Evolutionary conservation across 2,113 vertebrate species (phyloP), one percentile per base, ranked within the genome.

Genomic region (Channa maculata): DNA sequence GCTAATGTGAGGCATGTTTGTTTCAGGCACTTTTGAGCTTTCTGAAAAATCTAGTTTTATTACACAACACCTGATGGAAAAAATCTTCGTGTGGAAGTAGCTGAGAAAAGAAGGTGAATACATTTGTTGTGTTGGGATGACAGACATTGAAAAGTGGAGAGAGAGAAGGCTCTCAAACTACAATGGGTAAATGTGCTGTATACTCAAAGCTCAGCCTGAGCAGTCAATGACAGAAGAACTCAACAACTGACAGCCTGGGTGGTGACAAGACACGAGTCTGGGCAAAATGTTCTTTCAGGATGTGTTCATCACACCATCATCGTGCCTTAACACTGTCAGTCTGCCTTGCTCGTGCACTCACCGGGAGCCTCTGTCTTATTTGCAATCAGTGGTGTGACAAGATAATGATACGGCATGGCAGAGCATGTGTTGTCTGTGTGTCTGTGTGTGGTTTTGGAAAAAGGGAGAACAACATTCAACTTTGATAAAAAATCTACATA

Each of bases 271-370:
- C 38, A 5, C 12, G 13, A 7, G 50, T 39, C 73, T 43, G 51
- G 43, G 33, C 37, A 24, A 71, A 46, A 13, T 8, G 4, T 13
- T 58, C 74, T 69, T 77, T 75, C 59, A 63, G 55, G 34, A 59
- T 53, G 33, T 34, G 53, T 41, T 68, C 68, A 46, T 60, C 69
- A 58, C 65, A 33, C 65, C 50, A 14, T 51, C 33, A 52, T 53
- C 13, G 58, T 54, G 44, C 57, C 52, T 53, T 55, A 43, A 59
- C 67, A 13, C 65, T 33, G 52, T 66, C 77, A 77, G 54, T 37
- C 46, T 37, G 68, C n/a, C 54, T 62, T 46, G 46, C 14, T 60
- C 52, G 69, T 1, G 24, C 57, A 62, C 54, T 7, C 70, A 52
- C 80, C 65, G 49, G 65, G 74, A 63, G 43, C 5, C 53, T 41